Conservation (phyloP, 64 coral and sea anemone genomes). For the Montipora foliosa region DNA sequence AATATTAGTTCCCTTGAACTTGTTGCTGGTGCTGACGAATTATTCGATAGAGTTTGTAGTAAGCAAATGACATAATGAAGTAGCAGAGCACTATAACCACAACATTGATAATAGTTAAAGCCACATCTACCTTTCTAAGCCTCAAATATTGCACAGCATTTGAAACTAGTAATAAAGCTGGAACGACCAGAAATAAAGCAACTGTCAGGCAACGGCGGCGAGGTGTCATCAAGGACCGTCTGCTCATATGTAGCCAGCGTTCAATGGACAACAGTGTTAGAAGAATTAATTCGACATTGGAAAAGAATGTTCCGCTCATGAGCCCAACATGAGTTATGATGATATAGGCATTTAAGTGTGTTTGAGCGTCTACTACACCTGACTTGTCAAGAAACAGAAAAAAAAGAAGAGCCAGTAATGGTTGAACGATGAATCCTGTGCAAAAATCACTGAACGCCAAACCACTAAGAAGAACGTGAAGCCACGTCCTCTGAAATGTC, state of each 20-base stretch:
- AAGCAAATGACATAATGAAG: not conserved
- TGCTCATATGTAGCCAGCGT: constrained; percentile 33
- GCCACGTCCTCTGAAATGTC: not conserved
- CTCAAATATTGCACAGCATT: not conserved
- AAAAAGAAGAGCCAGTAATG: not conserved
- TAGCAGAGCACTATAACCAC: not conserved
- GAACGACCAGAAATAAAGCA: not conserved
- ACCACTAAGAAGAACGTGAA: not conserved
- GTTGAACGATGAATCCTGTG: not conserved
- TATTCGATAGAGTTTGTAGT: not conserved
- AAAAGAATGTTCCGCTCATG: not conserved
- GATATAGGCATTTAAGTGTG: not conserved
- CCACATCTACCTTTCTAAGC: not conserved
- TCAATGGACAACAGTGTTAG: constrained; percentile 12
- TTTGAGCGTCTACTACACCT: not conserved
- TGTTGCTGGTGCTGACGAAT: constrained; percentile 8
- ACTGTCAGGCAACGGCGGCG: not conserved
- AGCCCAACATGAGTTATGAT: not conserved
- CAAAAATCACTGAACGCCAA: not conserved
- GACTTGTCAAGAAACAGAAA: not conserved
- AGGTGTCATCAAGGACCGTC: not conserved
- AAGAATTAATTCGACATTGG: not conserved
- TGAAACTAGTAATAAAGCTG: not conserved
- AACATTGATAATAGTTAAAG: not conserved
- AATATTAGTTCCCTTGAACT: not conserved